Evolutionary conservation across 2,113 vertebrate genomes (phyloP), one percentile per base, ranked within the genome.

Genomic region (Amphilophus citrinellus): DNA sequence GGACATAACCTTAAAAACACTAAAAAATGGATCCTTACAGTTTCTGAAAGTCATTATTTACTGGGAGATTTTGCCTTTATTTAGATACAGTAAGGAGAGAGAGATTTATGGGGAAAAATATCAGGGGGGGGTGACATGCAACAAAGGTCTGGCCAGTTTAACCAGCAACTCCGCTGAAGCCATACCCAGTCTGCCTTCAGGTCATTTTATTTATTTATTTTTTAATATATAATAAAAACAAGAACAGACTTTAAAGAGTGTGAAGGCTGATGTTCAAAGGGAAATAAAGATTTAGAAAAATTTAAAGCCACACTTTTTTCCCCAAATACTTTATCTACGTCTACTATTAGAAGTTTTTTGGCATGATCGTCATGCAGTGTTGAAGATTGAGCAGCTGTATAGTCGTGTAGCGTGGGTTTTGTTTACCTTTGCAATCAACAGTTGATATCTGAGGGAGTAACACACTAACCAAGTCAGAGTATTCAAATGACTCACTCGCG

Each of bases 351-450:
- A 20, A 9, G 65, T 71, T 71, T n/a, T 7, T 62, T 35, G 76
- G 82, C 84, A 83, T 85, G 82, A 37, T 71, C 2, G 3, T 66
- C 14, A 7, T 10, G 15, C 13, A 63, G 58, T 61, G 65, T 61
- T 87, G 44, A 32, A 39, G 32, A 59, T 7, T 17, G 82, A 58
- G 79, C 77, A 86, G 85, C 81, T 79, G 80, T 68, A 76, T 20
- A 27, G 59, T 87, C 84, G 80, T 76, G 83, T 77, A 47, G 22
- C 82, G 58, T 18, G 56, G 68, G 68, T 78, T 75, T 61, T 86
- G 81, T 85, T 88, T 79, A 79, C 63, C 13, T 59, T 24, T 17
- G 44, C 11, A 24, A 79, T 80, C 79, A 85, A 87, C 76, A 44
- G 56, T 60, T n/a, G 7, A 75, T 77, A 53, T 63, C 71, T 84